Evolutionary conservation across 2,113 vertebrate genomes (phyloP).

Genomic region (Aphelocoma coerulescens): DNA sequence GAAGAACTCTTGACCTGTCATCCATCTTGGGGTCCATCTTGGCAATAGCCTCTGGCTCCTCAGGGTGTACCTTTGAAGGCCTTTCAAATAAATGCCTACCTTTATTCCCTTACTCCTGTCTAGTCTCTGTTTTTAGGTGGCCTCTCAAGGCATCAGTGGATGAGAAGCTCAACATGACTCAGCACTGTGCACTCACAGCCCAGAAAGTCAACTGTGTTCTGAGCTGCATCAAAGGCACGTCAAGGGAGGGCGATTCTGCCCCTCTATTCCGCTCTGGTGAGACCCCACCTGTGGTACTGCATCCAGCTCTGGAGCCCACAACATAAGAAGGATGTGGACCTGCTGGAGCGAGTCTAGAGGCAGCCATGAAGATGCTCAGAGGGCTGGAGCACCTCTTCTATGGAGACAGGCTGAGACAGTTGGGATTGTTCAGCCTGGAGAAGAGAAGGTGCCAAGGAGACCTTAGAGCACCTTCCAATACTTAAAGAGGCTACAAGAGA

Average conservation of each 20-base stretch:
- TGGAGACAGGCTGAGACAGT: neutral
- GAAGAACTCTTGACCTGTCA: too few species aligned
- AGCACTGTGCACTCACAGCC: neutral
- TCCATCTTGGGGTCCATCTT: too few species aligned
- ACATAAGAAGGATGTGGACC: too few species aligned
- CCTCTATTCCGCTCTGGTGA: neutral
- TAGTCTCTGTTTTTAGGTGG: too few species aligned
- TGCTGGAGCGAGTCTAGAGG: too few species aligned
- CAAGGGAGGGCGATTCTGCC: neutral
- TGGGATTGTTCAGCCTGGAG: neutral
- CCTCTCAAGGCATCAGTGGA: neutral
- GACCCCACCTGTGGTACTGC: too few species aligned
- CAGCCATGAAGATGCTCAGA: neutral
- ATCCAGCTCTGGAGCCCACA: too few species aligned
- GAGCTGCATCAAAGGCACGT: neutral
- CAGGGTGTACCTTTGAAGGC: too few species aligned
- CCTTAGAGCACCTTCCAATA: neutral
- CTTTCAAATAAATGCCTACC: too few species aligned
- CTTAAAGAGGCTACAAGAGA: too few species aligned
- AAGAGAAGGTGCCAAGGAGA: neutral
- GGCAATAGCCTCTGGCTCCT: too few species aligned
- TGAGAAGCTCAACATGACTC: neutral
- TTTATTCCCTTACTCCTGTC: too few species aligned
- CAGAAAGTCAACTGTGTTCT: neutral
- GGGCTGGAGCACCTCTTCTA: neutral